Conservation (phyloP, 2,888 invertebrate species). For the Drosophila aldrichi region DNA sequence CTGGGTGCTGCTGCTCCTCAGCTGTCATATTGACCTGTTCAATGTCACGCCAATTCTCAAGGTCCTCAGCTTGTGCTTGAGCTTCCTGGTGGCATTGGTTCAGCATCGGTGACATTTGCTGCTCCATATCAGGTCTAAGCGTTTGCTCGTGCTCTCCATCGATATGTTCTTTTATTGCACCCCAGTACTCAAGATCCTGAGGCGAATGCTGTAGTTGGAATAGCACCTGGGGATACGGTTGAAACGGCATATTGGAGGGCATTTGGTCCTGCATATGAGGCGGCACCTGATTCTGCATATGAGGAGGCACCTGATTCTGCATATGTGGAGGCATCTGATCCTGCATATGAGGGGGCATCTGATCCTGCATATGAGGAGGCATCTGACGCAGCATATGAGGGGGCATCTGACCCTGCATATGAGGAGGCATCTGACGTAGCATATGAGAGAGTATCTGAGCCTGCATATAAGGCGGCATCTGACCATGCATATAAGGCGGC, state of each 20-base stretch:
- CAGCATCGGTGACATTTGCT: neutral
- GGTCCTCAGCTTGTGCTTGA: neutral
- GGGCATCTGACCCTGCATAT: neutral
- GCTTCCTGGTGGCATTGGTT: neutral
- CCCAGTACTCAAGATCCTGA: neutral
- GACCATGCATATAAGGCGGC: neutral
- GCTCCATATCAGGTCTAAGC: neutral
- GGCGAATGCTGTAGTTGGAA: constrained; percentile 3
- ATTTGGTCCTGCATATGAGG: neutral
- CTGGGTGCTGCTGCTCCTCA: neutral
- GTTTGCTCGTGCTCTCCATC: neutral
- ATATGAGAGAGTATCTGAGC: neutral
- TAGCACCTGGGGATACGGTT: neutral
- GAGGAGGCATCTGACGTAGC: neutral
- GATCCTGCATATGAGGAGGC: neutral
- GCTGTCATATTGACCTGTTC: neutral
- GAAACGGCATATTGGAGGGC: neutral
- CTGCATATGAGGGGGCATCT: neutral
- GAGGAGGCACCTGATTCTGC: neutral
- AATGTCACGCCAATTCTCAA: neutral
- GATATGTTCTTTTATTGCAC: neutral
- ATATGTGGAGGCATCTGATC: neutral
- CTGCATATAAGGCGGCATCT: neutral
- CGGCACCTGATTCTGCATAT: neutral
- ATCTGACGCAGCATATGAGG: neutral